Evolutionary conservation across 2,797 vertebrate genomes (phyloP).

Genomic region (Vireo griseus): DNA sequence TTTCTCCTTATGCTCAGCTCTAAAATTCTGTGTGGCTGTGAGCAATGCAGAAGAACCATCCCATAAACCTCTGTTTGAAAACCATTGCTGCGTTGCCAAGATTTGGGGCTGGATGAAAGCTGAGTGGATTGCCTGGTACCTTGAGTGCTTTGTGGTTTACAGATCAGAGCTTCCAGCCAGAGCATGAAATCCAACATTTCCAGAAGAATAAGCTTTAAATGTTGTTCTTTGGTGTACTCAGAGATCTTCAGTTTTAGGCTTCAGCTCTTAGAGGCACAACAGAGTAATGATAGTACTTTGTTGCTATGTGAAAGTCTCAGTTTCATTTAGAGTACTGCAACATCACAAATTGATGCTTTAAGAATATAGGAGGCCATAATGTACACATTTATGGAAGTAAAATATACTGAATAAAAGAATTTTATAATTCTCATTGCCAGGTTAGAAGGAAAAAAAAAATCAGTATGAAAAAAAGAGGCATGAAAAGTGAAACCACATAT

Average conservation of each 20-base stretch:
- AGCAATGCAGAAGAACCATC: background rate
- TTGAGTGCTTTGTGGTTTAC: background rate
- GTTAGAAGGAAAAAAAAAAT: background rate
- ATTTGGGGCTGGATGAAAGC: background rate
- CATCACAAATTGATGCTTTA: background rate
- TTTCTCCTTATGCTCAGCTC: background rate
- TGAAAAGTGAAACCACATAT: background rate
- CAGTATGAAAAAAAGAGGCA: background rate
- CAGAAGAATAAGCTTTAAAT: background rate
- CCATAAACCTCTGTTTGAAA: background rate
- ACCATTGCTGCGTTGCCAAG: background rate
- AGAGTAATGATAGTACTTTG: background rate
- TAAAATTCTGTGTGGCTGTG: background rate
- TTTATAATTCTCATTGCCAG: background rate
- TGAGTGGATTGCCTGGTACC: background rate
- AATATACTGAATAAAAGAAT: background rate
- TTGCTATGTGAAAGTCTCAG: background rate
- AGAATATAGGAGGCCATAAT: fast-evolving
- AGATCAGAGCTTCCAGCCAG: background rate
- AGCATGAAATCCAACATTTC: background rate
- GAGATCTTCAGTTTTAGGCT: background rate
- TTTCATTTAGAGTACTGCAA: background rate
- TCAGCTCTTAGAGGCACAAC: fast-evolving
- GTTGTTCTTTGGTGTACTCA: background rate
- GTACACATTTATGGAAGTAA: background rate